Evolutionary conservation across 2,888 invertebrate genomes (phyloP), one percentile per base, ranked within the genome.

Genomic region (Idaea straminata): DNA sequence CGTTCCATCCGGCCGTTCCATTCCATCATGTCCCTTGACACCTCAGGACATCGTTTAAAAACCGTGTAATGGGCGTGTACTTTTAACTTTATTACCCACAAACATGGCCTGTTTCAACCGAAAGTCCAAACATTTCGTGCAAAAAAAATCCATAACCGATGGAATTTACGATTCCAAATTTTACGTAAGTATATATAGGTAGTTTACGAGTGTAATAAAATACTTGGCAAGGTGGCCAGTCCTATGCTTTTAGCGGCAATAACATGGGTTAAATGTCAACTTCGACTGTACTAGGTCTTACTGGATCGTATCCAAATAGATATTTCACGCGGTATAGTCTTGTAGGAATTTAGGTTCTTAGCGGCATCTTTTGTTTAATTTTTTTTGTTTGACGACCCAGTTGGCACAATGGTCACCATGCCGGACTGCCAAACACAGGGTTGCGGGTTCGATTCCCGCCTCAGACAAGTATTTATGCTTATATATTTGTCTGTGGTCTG

Each of bases 191-290:
- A 13, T 47, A 47, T 13, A 6, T 10, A 47, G 7, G 47, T 72
- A 63, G 66, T 66, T 64, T 66, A 66, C 64, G 68, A 62, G 61
- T 60, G n/a, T 62, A 59, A 66, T 70, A 69, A 72, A 68, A 68
- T 66, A 68, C 66, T 69, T 67, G 70, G 72, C 66, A 69, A 72
- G 73, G 70, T 72, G 72, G 69, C 72, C 72, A 10, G 47, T 47
- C 10, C 47, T 10, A 4, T 47, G 47, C 47, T 47, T 47, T 47
- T 10, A 47, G 47, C 7, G 47, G 10, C 4, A 6, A 10, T 47
- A 7, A 4, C 13, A 47, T 47, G 47, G 47, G 47, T 6, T 47
- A 10, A 47, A 10, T 7, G 47, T 47, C 13, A 7, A 4, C 47
- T 7, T 13, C 13, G 0, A 47, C 47, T 47, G 47, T 47, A 47